Evolutionary conservation across 2,888 invertebrate genomes (phyloP), one percentile per base, ranked within the genome.

Genomic region (Drosophila anceps): DNA sequence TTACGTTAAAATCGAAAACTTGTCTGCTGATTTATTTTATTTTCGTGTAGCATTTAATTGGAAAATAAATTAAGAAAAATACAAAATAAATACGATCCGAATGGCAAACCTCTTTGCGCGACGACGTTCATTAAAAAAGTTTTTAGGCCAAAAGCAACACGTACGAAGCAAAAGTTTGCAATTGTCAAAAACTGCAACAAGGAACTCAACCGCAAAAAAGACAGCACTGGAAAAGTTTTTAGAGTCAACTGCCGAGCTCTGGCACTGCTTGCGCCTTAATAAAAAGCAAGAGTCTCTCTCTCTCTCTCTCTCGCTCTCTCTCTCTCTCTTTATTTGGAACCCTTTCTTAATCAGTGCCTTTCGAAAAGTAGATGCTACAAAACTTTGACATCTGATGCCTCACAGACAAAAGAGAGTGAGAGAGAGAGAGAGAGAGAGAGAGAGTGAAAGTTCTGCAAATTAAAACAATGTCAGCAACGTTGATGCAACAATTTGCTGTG

Each of bases 111-210:
- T 24, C 24, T 46, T 51, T 46, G 41, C 31, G 13, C 54, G 67
- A 65, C 71, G 71, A 65, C 71, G 71, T 87, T 84, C 84, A 84
- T 84, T 84, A 89, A 89, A 87, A 82, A 84, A 84, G 77, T 84
- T 84, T 80, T 55, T 57, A 61, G 77, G 53, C 88, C 74, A 82
- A 84, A 69, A 76, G 89, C 88, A 84, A 89, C 82, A 84, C 89
- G 84, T 84, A 72, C 64, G 71, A 55, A 57, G 53, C 29, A 69
- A 79, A 84, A 75, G 77, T 84, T 89, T 77, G 60, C 88, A 79
- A 84, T 89, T 84, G 84, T 84, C 88, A 87, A 84, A 88, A 89
- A 87, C 80, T 87, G 74, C 89, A 89, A 87, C 82, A 89, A 87
- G 74, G 74, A 73, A 77, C 57, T 71, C 74, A 78, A 80, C 86